A percentile compares a stretch with the other conserved stretches of the same genome.
These are phyloP conservation scores for Catharus ustulatus DNA, from an alignment of 2,797 vertebrate species.

Conservation along the genomic window DNA sequence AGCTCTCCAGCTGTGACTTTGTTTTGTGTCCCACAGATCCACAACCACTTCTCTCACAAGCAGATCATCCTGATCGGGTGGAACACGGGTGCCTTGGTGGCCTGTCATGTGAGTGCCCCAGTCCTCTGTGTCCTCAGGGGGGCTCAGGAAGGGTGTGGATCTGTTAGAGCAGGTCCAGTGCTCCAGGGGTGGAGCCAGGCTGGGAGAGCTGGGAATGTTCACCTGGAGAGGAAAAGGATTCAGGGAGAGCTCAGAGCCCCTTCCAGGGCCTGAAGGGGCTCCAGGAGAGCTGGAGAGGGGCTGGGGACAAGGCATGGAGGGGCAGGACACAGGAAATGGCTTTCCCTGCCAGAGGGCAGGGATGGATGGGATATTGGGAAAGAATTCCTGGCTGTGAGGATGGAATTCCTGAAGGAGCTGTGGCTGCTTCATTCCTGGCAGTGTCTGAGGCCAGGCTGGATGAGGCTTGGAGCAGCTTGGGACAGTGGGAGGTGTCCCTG, in stretches of 20 bases:
- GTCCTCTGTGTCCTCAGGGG: background rate
- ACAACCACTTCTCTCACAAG: constrained; percentile 95
- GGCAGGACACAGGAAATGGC: background rate
- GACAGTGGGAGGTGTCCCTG: background rate
- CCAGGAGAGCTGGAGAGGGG: background rate
- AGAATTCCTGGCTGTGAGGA: background rate
- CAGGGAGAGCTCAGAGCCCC: background rate
- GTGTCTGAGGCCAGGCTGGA: background rate
- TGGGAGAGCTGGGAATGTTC: background rate
- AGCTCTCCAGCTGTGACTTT: background rate
- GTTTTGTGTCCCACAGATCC: constrained; percentile 79
- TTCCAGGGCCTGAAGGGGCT: background rate
- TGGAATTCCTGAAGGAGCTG: background rate
- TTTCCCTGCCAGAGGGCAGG: no score
- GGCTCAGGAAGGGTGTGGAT: background rate
- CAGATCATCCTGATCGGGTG: constrained; percentile 95
- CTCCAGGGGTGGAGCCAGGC: background rate
- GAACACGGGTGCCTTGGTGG: constrained; percentile 96
- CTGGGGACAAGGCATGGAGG: background rate
- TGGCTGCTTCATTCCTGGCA: no score
- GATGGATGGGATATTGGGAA: background rate
- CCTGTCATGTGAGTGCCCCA: constrained; percentile 88
- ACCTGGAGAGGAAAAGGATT: background rate
- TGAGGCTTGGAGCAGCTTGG: background rate
- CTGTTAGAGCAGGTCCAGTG: background rate